Conservation (phyloP, 2,888 invertebrate species). For the Pseudococcus jackbeardsleyi region DNA sequence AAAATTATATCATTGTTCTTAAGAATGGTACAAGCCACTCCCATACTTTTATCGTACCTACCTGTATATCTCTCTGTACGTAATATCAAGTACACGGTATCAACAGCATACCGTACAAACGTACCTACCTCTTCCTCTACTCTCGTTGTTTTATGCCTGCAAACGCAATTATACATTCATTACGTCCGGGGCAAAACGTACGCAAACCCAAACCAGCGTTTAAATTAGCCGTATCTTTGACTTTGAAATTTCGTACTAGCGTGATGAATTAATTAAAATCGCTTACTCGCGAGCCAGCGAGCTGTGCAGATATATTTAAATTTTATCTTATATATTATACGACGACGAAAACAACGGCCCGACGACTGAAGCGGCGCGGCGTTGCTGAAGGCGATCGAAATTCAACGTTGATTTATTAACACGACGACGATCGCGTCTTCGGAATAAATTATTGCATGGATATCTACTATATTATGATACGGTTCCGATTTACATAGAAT, state of each 20-base stretch:
- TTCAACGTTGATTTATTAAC: slow-evolving; percentile 45
- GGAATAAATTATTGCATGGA: slow-evolving; percentile 6
- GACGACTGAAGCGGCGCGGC: neutral
- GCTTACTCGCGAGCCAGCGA: neutral
- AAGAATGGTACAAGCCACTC: slow-evolving; percentile 60
- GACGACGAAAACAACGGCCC: neutral
- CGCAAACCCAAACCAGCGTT: neutral
- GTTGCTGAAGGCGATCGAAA: slow-evolving; percentile 34
- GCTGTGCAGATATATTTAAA: slow-evolving; percentile 1
- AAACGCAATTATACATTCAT: slow-evolving; percentile 46
- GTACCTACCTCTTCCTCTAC: neutral
- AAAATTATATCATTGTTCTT: slow-evolving; percentile 61
- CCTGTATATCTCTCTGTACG: neutral
- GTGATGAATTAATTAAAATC: slow-evolving; percentile 53
- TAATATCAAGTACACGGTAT: neutral
- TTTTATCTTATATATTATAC: slow-evolving; percentile 15
- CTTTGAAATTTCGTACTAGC: slow-evolving; percentile 37
- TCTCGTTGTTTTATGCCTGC: neutral
- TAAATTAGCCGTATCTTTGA: slow-evolving; percentile 43
- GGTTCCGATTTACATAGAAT: neutral
- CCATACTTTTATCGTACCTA: slow-evolving; percentile 43
- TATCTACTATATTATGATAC: neutral
- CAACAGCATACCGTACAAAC: no score
- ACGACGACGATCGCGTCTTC: slow-evolving; percentile 24
- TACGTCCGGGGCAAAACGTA: slow-evolving; percentile 7